phyloP scores from a whole-genome alignment of 2,888 invertebrate genomes.

The Rapana venosa region DNA sequence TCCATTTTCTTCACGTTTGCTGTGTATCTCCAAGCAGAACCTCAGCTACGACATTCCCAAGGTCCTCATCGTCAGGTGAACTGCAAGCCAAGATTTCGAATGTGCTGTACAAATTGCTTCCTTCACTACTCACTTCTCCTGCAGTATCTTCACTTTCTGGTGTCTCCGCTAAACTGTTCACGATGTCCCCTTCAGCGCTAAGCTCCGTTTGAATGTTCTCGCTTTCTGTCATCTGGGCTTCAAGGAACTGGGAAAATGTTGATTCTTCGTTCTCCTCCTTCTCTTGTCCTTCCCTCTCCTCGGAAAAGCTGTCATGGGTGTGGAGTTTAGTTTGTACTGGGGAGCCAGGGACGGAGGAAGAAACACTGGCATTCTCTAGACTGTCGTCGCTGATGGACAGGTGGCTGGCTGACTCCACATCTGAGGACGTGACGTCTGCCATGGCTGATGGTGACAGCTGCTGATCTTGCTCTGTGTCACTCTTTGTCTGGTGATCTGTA shows the following conservation, averaged over 20 bases:
- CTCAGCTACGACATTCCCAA: too few species aligned
- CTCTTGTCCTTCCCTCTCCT: neutral
- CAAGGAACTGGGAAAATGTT: neutral
- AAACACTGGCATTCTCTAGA: neutral
- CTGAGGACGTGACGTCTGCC: neutral
- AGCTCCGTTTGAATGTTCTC: neutral
- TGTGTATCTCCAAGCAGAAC: neutral
- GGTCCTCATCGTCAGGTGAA: neutral
- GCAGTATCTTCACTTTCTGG: neutral
- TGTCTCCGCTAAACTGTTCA: neutral
- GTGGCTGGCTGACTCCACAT: neutral
- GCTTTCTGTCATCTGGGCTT: neutral
- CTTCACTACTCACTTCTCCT: neutral
- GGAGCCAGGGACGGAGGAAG: neutral
- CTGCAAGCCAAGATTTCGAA: slow-evolving; percentile 1
- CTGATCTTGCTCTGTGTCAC: neutral
- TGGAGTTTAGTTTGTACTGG: neutral
- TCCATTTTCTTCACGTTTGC: neutral
- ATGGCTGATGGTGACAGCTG: neutral
- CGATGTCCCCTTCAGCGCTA: neutral
- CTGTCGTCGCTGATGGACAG: slow-evolving; percentile 31
- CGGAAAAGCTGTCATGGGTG: neutral
- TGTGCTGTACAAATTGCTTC: neutral
- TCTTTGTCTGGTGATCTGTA: neutral
- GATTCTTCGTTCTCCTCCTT: neutral